These are phyloP conservation scores for Nemotelus pantherinus DNA, from an alignment of 2,888 invertebrate species.

Conservation along the genomic window DNA sequence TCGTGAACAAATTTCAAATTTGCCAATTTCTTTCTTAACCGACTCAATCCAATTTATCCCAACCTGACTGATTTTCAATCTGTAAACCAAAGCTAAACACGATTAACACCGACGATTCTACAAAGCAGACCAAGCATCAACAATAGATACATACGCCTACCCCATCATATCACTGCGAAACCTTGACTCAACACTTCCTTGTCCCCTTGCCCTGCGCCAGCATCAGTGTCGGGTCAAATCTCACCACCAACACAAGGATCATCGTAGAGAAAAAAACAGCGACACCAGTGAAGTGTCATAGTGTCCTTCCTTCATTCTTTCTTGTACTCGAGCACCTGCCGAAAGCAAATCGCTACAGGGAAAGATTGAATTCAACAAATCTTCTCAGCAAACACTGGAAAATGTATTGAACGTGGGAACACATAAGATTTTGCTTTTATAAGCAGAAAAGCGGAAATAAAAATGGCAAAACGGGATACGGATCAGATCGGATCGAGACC, in stretches of 20 bases:
- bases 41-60: conserved; percentile 22
- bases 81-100: conserved; percentile 32
- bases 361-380: conserved; percentile 34
- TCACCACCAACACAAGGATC: not conserved
- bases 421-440: conserved; percentile 33
- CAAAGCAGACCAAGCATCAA: not conserved
- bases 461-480: conserved; percentile 6
- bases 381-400: conserved; percentile 30
- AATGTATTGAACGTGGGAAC: conserved; percentile 26
- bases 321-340: conserved; percentile 4
- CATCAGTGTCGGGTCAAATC: conserved; percentile 8
- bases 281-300: conserved; percentile 25
- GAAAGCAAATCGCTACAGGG: conserved; percentile 18
- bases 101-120: not conserved
- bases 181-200: too few species aligned
- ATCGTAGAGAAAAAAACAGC: conserved; percentile 10
- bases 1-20: not conserved
- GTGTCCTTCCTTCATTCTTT: not conserved
- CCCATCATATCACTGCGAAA: too few species aligned
- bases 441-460: conserved; percentile 31
- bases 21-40: conserved; percentile 9
- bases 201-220: too few species aligned
- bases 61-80: conserved; percentile 28
- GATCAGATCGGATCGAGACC: too few species aligned
- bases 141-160: not conserved